Conservation (phyloP, 1,140 invertebrate species). For the Acromyrmex heyeri region DNA sequence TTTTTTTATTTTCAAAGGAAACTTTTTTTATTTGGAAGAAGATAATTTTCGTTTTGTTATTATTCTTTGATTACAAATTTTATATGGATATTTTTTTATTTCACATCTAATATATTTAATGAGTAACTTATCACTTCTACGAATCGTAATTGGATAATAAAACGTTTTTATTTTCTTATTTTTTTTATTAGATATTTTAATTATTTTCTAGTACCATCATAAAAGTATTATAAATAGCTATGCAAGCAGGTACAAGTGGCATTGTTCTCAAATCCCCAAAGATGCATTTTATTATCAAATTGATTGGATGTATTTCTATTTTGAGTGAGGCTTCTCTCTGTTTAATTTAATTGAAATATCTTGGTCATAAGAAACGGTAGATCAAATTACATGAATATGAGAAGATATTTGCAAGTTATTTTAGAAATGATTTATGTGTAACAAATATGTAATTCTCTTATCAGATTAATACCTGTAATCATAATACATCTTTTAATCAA, state of each 20-base stretch:
- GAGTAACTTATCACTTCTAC: background rate
- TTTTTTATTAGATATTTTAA: background rate
- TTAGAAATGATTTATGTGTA: background rate
- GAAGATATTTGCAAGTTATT: background rate
- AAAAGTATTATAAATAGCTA: background rate
- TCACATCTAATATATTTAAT: background rate
- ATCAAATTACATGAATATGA: background rate
- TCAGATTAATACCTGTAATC: slow-evolving; percentile 86
- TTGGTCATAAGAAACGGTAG: slow-evolving; percentile 9
- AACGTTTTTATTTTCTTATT: background rate
- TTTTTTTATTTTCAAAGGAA: background rate
- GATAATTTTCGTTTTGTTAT: background rate
- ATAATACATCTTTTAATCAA: slow-evolving; percentile 89
- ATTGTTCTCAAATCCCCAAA: slow-evolving; percentile 1
- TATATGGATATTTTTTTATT: background rate
- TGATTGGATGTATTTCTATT: slow-evolving; percentile 10
- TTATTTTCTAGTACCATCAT: background rate
- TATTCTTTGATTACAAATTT: slow-evolving; percentile 4
- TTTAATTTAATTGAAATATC: background rate
- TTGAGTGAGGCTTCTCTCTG: background rate
- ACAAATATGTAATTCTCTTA: background rate
- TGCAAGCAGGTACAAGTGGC: background rate
- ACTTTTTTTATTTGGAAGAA: background rate
- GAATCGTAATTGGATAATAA: background rate
- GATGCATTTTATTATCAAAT: background rate